Conservation (phyloP, 2,113 vertebrate genomes). For the Telmatochromis sp. region DNA sequence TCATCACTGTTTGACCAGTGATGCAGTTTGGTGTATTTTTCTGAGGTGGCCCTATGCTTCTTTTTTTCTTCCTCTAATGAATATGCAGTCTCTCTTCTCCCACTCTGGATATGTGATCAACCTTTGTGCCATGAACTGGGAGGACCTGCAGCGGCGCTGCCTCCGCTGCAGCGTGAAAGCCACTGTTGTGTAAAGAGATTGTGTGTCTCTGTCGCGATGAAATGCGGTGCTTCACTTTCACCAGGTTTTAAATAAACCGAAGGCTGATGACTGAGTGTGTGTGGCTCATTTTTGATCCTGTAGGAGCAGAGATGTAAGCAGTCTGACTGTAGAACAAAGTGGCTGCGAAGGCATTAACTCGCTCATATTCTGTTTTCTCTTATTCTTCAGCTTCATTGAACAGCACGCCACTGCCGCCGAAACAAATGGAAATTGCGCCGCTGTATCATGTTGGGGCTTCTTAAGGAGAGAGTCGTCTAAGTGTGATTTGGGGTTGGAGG, state of each 20-base stretch:
- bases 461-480: not conserved
- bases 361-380: not conserved
- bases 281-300: not conserved
- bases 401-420: not conserved
- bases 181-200: constrained; percentile 2
- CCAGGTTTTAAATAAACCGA: constrained; percentile 57
- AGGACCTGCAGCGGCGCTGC: not conserved
- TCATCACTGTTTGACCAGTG: not conserved
- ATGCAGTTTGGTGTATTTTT: not conserved
- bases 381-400: not conserved
- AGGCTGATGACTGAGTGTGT: constrained; percentile 8
- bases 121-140: constrained; percentile 1
- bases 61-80: not conserved
- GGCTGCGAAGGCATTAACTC: not conserved
- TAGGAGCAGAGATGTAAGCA: not conserved
- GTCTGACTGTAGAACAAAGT: not conserved
- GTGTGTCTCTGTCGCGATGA: constrained; percentile 19
- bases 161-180: not conserved
- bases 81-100: not conserved
- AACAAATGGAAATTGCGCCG: not conserved
- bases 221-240: constrained; percentile 32
- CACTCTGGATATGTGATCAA: not conserved
- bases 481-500: not conserved
- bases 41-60: not conserved
- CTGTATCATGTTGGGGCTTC: not conserved